These are phyloP conservation scores for Agonopterix arenella DNA, from an alignment of 2,888 invertebrate species.

Conservation along the genomic window DNA sequence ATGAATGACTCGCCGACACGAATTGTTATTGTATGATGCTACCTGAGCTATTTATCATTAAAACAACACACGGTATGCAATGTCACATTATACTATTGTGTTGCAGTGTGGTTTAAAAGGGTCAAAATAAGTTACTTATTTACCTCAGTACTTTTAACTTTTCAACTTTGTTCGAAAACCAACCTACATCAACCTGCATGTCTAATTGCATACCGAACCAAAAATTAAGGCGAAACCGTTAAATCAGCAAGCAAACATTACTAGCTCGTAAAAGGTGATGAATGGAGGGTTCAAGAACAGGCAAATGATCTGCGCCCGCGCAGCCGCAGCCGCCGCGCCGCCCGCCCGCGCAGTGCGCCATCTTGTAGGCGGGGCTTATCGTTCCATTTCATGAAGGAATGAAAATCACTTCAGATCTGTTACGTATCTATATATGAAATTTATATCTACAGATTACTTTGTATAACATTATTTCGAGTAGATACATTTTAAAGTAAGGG, in stretches of 20 bases:
- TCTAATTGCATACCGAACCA: slow-evolving; percentile 32
- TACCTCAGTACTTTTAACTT: no score
- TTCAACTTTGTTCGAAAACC: neutral
- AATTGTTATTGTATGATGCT: no score
- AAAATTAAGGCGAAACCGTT: slow-evolving; percentile 63
- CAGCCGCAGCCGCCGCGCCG: slow-evolving; percentile 4
- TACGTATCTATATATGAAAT: no score
- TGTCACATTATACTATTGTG: no score
- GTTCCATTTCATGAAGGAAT: slow-evolving; percentile 14
- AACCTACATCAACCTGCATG: neutral
- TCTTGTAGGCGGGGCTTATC: slow-evolving; percentile 58
- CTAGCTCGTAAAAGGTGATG: slow-evolving; percentile 62
- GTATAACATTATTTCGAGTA: no score
- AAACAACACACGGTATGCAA: no score
- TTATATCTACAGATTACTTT: neutral
- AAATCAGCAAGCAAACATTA: slow-evolving; percentile 53
- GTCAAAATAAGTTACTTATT: no score
- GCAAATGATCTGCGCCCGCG: slow-evolving; percentile 26
- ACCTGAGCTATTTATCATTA: no score
- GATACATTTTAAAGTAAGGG: no score
- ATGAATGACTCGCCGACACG: no score
- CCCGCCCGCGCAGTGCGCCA: slow-evolving; percentile 35
- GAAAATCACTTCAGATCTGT: slow-evolving; percentile 35
- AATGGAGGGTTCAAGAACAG: slow-evolving; percentile 67
- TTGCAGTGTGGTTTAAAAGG: no score